These are phyloP conservation scores for Odiellus spinosus DNA, from an alignment of 2,888 invertebrate species.

Conservation along the genomic window DNA sequence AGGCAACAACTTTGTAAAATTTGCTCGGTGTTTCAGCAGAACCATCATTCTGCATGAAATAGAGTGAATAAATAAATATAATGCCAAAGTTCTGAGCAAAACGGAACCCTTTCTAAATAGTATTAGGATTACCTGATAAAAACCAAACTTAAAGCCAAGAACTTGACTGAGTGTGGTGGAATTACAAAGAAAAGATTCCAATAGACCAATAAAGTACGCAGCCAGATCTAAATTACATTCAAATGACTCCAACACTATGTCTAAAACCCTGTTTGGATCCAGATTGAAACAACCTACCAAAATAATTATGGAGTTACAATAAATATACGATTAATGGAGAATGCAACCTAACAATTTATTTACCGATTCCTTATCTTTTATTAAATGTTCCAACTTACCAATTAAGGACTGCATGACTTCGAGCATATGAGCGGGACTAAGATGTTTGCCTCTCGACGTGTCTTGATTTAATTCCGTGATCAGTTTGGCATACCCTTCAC, in stretches of 20 bases:
- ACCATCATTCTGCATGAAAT: constrained; percentile 40
- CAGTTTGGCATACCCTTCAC: constrained; percentile 95
- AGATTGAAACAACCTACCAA: constrained; percentile 89
- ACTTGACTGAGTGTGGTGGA: constrained; percentile 78
- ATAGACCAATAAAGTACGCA: constrained; percentile 66
- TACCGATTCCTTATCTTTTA: too few relatives aligned
- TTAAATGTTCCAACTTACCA: too few relatives aligned
- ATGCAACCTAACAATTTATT: too few relatives aligned
- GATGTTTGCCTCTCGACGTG: constrained; percentile 22
- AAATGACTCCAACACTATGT: constrained; percentile 90
- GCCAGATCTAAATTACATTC: constrained; percentile 43
- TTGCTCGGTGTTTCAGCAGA: constrained; percentile 51
- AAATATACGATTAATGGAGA: constrained; percentile 1
- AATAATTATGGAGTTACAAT: constrained; percentile 9
- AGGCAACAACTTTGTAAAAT: constrained; percentile 72
- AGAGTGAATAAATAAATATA: not conserved
- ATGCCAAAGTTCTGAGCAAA: too few relatives aligned
- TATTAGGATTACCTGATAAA: constrained; percentile 36
- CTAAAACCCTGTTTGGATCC: constrained; percentile 93
- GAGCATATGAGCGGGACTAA: constrained; percentile 39
- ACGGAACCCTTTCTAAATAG: too few relatives aligned
- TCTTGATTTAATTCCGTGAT: constrained; percentile 84
- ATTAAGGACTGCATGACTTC: constrained; percentile 86
- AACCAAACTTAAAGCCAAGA: constrained; percentile 74
- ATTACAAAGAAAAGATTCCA: constrained; percentile 76